phyloP scores from a whole-genome alignment of 2,797 vertebrate genomes.

The Hyperoplus lanceolatus region DNA sequence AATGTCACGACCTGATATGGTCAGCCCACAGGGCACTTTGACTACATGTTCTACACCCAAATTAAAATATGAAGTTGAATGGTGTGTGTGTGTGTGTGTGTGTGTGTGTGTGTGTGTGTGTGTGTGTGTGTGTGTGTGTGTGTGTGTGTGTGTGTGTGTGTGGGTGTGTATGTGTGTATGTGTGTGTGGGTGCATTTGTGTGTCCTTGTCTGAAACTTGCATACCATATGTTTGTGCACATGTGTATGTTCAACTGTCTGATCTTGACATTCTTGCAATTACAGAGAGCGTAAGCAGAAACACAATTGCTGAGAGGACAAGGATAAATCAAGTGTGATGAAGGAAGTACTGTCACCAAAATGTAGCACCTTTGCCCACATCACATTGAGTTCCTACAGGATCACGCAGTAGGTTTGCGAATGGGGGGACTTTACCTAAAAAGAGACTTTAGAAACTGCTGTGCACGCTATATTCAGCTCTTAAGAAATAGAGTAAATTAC shows the following conservation, averaged over 20 bases:
- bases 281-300: slow-evolving; percentile 83
- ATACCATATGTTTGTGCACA: neutral
- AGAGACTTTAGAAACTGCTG: slow-evolving; percentile 49
- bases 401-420: slow-evolving; percentile 74
- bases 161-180: slow-evolving; percentile 47
- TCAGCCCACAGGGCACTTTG: slow-evolving; percentile 85
- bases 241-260: slow-evolving; percentile 56
- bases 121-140: slow-evolving; percentile 13
- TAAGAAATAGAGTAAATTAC: neutral
- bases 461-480: slow-evolving; percentile 16
- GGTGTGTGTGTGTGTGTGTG: slow-evolving; percentile 72
- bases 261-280: slow-evolving; percentile 92
- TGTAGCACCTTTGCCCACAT: slow-evolving; percentile 31
- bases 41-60: slow-evolving; percentile 88
- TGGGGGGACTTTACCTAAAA: neutral
- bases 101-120: slow-evolving; percentile 18
- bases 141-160: slow-evolving; percentile 23
- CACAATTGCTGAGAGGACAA: slow-evolving; percentile 86
- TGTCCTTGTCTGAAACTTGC: slow-evolving; percentile 17
- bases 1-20: slow-evolving; percentile 89
- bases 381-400: slow-evolving; percentile 48
- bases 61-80: slow-evolving; percentile 89
- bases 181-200: slow-evolving; percentile 61
- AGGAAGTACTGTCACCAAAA: slow-evolving; percentile 80
- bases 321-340: slow-evolving; percentile 88